These are phyloP conservation scores for Drosophila hamatofila DNA, from an alignment of 2,888 invertebrate species.

Conservation along the genomic window DNA sequence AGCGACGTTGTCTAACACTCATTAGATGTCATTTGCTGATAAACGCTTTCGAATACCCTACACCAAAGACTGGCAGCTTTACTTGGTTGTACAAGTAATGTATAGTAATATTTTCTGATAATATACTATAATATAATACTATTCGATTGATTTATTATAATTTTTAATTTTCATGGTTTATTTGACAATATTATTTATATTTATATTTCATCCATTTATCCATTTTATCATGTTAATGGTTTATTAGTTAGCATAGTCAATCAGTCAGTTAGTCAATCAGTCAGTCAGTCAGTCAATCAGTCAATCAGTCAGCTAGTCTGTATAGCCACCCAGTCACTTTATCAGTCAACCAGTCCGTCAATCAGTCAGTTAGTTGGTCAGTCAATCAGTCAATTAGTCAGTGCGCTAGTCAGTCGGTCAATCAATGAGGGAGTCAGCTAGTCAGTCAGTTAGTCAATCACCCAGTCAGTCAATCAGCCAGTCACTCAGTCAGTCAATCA, in stretches of 20 bases:
- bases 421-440: background rate
- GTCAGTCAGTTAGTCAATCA: too few relatives aligned
- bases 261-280: background rate
- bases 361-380: background rate
- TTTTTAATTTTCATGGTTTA: background rate
- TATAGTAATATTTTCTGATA: too few relatives aligned
- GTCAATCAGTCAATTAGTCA: background rate
- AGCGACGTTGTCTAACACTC: conserved; percentile 70
- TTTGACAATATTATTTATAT: background rate
- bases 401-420: too few relatives aligned
- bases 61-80: background rate
- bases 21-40: conserved; percentile 80
- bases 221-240: too few relatives aligned
- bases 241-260: background rate
- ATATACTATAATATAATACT: too few relatives aligned
- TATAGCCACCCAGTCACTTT: too few relatives aligned
- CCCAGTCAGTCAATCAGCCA: background rate
- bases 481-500: background rate
- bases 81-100: background rate
- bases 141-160: too few relatives aligned
- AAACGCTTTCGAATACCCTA: conserved; percentile 57
- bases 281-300: background rate
- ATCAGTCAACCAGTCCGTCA: background rate
- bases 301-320: background rate
- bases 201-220: background rate